These are phyloP conservation scores for Hucho hucho DNA, from an alignment of 2,113 vertebrate genomes.

Conservation along the genomic window DNA sequence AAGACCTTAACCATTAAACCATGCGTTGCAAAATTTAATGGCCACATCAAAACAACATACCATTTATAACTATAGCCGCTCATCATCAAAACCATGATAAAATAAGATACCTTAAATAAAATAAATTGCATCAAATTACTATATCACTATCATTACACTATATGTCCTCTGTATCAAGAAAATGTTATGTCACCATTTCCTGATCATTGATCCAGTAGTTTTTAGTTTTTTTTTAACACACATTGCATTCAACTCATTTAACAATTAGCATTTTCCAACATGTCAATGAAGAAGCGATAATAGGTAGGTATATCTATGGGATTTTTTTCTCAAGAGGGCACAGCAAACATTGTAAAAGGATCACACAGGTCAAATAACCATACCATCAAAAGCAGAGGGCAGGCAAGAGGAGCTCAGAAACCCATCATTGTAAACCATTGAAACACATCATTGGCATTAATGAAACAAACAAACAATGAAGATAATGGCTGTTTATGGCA, in stretches of 20 bases:
- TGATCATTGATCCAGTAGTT: slow-evolving; percentile 62
- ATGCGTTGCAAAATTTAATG: slow-evolving; percentile 76
- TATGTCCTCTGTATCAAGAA: slow-evolving; percentile 54
- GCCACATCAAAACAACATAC: slow-evolving; percentile 84
- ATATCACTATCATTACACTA: slow-evolving; percentile 76
- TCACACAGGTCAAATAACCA: slow-evolving; percentile 72
- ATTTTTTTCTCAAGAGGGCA: slow-evolving; percentile 57
- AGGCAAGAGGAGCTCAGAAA: slow-evolving; percentile 58
- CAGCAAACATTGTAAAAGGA: slow-evolving; percentile 68
- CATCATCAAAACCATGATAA: slow-evolving; percentile 71
- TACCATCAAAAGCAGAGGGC: slow-evolving; percentile 68
- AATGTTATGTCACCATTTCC: slow-evolving; percentile 59
- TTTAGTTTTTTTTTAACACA: slow-evolving; percentile 53
- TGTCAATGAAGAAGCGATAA: slow-evolving; percentile 74
- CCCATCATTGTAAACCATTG: slow-evolving; percentile 67
- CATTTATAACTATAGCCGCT: slow-evolving; percentile 76
- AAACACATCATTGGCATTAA: slow-evolving; percentile 61
- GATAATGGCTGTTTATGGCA: slow-evolving; percentile 48
- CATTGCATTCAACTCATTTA: slow-evolving; percentile 73
- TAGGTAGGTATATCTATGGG: slow-evolving; percentile 63
- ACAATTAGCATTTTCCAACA: slow-evolving; percentile 75
- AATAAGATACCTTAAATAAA: slow-evolving; percentile 65
- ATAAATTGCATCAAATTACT: slow-evolving; percentile 70
- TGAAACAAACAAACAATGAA: slow-evolving; percentile 49
- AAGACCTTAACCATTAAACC: slow-evolving; percentile 80